Conservation (phyloP, 2,888 invertebrate species). For the Synergus japonicus region DNA sequence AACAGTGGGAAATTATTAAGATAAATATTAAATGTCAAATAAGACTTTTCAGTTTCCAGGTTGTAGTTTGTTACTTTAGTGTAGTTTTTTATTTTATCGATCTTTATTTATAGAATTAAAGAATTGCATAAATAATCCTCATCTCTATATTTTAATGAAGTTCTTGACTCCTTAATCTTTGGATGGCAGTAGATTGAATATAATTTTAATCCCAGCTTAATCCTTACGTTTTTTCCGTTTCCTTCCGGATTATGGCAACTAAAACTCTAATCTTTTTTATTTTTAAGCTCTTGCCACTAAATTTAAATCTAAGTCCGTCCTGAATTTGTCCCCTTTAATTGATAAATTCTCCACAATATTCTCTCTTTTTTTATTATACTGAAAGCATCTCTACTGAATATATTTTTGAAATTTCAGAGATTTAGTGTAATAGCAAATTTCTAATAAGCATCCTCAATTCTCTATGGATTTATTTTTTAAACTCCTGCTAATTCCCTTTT, state of each 20-base stretch:
- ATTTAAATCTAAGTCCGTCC: not conserved
- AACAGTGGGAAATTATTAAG: too few species aligned
- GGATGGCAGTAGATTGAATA: not conserved
- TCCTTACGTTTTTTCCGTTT: not conserved
- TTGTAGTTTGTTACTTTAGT: not conserved
- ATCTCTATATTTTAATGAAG: too few species aligned
- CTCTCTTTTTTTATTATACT: too few species aligned
- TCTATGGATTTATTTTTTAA: not conserved
- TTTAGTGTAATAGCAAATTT: too few species aligned
- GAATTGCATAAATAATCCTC: too few species aligned
- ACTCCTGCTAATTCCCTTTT: not conserved
- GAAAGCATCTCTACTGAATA: too few species aligned
- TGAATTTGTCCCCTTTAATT: not conserved
- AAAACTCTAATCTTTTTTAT: not conserved
- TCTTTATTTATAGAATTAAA: too few species aligned
- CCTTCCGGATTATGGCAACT: not conserved
- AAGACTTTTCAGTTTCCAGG: not conserved
- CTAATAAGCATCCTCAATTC: not conserved
- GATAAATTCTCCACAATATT: not conserved
- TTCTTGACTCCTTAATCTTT: not conserved
- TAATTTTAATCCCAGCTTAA: not conserved
- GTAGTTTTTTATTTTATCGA: not conserved
- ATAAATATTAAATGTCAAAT: too few species aligned
- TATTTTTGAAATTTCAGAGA: too few species aligned
- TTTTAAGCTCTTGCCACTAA: not conserved